A percentile compares a stretch with the other conserved stretches of the same genome.
phyloP scores from a whole-genome alignment of 2,797 vertebrate species.

The Xenopus petersii region DNA sequence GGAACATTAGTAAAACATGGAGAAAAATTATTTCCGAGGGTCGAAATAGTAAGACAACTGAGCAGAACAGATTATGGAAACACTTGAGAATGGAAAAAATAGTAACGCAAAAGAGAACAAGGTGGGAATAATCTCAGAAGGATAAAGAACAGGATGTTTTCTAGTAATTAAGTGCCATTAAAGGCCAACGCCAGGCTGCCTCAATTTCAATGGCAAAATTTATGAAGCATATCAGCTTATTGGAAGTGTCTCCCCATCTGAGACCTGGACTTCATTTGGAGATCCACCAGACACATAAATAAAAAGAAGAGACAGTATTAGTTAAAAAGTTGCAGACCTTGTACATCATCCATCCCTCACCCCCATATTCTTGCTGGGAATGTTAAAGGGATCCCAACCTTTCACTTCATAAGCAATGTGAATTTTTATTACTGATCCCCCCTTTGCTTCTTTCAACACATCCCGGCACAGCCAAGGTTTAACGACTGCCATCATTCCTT shows the following conservation, averaged over 20 bases:
- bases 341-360: slow-evolving; percentile 1
- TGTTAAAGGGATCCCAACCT: slow-evolving; percentile 18
- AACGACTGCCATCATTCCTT: slow-evolving; percentile 15
- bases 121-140: no score
- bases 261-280: background rate
- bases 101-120: no score
- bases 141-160: no score
- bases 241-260: background rate
- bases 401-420: background rate
- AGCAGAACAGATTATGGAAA: no score
- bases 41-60: no score
- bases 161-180: no score
- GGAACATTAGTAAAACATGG: no score
- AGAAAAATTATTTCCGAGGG: no score
- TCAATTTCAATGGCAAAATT: no score
- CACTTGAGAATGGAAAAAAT: no score
- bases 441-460: slow-evolving; percentile 18
- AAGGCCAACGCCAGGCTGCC: no score
- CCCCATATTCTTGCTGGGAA: background rate
- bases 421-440: slow-evolving; percentile 3
- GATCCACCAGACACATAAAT: slow-evolving; percentile 7
- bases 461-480: slow-evolving; percentile 6
- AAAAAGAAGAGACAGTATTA: background rate
- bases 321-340: background rate
- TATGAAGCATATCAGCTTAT: no score